A percentile compares a stretch with the other conserved stretches of the same genome.
These are phyloP conservation scores for Nemurella pictetii DNA, from an alignment of 2,888 invertebrate genomes.

Conservation along the genomic window DNA sequence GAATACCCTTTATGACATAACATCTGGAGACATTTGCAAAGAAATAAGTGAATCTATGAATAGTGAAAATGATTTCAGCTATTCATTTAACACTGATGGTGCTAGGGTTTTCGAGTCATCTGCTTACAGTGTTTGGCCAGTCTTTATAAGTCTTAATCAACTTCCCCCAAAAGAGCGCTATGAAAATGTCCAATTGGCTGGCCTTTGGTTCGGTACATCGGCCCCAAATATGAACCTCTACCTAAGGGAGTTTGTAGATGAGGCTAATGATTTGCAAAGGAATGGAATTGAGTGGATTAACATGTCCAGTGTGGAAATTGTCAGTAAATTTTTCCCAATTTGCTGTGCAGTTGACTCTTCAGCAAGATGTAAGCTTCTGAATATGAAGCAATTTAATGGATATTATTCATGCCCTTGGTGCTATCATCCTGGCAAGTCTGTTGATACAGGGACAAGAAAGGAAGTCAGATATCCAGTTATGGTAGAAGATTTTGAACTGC, in stretches of 20 bases:
- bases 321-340: not conserved
- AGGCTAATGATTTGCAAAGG: not conserved
- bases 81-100: slow-evolving; percentile 5
- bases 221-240: not conserved
- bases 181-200: not conserved
- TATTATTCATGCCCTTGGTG: slow-evolving; percentile 8
- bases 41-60: not conserved
- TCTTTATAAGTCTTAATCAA: not conserved
- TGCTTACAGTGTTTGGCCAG: not conserved
- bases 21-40: no score
- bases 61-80: not conserved
- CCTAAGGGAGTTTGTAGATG: not conserved
- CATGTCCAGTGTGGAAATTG: no score
- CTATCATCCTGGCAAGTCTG: not conserved
- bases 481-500: not conserved
- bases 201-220: not conserved
- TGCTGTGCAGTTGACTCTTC: not conserved
- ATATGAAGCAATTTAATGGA: not conserved
- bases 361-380: not conserved
- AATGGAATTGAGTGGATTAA: not conserved
- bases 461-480: not conserved
- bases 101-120: not conserved
- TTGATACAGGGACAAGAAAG: not conserved
- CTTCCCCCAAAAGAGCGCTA: not conserved
- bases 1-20: no score